Evolutionary conservation across 2,113 vertebrate genomes (phyloP), one percentile per base, ranked within the genome.

Genomic region (Telmatochromis brichardi): DNA sequence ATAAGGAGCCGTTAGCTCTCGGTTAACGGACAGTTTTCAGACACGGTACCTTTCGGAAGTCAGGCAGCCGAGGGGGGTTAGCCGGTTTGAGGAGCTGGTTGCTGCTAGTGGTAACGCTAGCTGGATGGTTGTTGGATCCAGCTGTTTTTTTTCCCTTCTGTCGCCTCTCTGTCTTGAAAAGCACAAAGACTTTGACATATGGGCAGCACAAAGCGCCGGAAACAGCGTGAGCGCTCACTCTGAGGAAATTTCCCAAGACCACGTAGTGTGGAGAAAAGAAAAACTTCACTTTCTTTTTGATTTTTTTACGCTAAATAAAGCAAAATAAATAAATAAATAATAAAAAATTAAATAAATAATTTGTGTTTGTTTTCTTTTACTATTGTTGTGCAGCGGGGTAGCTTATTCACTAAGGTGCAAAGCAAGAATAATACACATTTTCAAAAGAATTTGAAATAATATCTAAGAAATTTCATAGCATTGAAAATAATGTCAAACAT

Each of bases 181-280:
- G 93, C 94, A 95, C 95, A 95, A 95, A 95, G 95, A 91, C 90
- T 94, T 73, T 90, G 90, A 93, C 93, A 91, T 88, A 89, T 80
- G 92, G 89, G 81, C 40, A 42, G 65, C 81, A 17, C 10, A 91
- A 88, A 92, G 53, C 6, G 1, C 3, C 3, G 10, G 6, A 2
- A 19, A 2, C 0, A 1, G 13, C 1, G 1, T 0, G 84, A 93
- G 53, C 35, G 0, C 42, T 83, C 92, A 93, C 93, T 93, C 91
- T 3, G 19, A 26, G 0, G 15, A 4, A 4, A 13, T 68, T 89
- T 68, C 33, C 1, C 12, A 33, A 28, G 1, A 82, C 54, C 40
- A 15, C 57, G 4, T 12, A n/a, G 1, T 5, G 9, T 45, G 37
- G 19, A 80, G 12, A 81, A 57, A 1, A 26, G 21, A 19, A 28